Conservation (phyloP, 2,888 invertebrate species). For the Eurois occulta region DNA sequence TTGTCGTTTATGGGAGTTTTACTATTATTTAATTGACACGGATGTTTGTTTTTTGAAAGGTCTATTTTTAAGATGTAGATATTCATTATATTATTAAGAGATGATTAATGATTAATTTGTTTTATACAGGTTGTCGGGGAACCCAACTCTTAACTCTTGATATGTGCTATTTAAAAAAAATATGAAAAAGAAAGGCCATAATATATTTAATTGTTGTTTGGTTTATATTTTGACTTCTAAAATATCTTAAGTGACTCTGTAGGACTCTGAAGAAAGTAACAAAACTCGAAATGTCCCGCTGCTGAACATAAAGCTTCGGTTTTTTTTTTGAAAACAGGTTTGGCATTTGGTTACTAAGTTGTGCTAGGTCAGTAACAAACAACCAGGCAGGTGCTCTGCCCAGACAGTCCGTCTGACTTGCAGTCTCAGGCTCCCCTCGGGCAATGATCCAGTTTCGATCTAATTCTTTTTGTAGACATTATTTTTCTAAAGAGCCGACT, state of each 20-base stretch:
- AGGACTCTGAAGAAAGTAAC: not conserved
- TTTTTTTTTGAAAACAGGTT: constrained; percentile 59
- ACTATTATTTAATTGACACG: constrained; percentile 2
- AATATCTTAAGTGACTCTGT: not conserved
- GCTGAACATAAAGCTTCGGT: not conserved
- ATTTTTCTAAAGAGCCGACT: constrained; percentile 28
- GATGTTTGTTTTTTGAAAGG: not conserved
- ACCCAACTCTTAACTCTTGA: not conserved
- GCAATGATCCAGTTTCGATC: constrained; percentile 46
- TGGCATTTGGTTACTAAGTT: constrained; percentile 42
- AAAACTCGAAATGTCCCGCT: not conserved
- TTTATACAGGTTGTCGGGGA: not conserved
- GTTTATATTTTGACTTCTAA: not conserved
- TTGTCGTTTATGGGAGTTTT: constrained; percentile 36
- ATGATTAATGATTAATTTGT: not conserved
- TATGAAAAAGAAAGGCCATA: not conserved
- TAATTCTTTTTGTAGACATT: constrained; percentile 30
- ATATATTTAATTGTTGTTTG: not conserved
- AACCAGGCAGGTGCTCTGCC: constrained; percentile 51
- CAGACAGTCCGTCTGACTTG: constrained; percentile 32
- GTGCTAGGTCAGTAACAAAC: constrained; percentile 61
- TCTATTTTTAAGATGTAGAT: too few species aligned
- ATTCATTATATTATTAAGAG: not conserved
- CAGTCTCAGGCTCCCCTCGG: constrained; percentile 45
- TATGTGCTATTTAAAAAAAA: not conserved